A percentile compares a stretch with the other conserved stretches of the same genome.
phyloP scores from a whole-genome alignment of 2,888 invertebrate species.

The Cantharis lateralis region DNA sequence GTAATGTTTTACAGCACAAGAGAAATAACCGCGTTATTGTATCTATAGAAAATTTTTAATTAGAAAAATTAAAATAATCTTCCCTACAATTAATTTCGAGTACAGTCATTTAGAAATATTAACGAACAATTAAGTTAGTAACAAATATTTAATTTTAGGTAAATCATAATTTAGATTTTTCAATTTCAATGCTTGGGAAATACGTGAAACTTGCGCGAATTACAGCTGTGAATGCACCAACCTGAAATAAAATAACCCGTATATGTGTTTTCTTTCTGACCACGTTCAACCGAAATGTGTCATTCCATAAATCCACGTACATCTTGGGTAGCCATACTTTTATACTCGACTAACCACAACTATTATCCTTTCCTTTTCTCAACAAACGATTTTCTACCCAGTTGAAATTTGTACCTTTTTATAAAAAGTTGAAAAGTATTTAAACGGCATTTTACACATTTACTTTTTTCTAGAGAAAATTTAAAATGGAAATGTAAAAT shows the following conservation, averaged over 20 bases:
- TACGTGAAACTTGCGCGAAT: conserved; percentile 33
- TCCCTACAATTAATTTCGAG: not conserved
- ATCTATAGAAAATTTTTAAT: not conserved
- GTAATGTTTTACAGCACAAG: conserved; percentile 6
- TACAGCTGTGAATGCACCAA: conserved; percentile 31
- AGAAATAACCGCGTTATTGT: not conserved
- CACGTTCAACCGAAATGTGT: conserved; percentile 37
- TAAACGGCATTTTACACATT: not conserved
- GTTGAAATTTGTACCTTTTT: not conserved
- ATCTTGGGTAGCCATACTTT: conserved; percentile 28
- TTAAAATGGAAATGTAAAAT: not conserved
- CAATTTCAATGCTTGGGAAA: conserved; percentile 17
- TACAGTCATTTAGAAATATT: not conserved
- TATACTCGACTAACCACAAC: conserved; percentile 23
- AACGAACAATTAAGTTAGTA: not conserved
- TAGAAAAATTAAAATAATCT: not conserved
- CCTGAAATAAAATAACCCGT: conserved; percentile 27
- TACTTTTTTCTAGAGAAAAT: not conserved
- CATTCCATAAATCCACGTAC: conserved; percentile 37
- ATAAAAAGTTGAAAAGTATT: not conserved
- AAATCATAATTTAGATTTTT: not conserved
- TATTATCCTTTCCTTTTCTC: conserved; percentile 23
- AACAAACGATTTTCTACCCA: conserved; percentile 5
- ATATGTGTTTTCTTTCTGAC: conserved; percentile 36
- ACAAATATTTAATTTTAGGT: not conserved